Evolutionary conservation across 1,140 invertebrate species (phyloP).

Genomic region (Neoseiulus cucumeris): DNA sequence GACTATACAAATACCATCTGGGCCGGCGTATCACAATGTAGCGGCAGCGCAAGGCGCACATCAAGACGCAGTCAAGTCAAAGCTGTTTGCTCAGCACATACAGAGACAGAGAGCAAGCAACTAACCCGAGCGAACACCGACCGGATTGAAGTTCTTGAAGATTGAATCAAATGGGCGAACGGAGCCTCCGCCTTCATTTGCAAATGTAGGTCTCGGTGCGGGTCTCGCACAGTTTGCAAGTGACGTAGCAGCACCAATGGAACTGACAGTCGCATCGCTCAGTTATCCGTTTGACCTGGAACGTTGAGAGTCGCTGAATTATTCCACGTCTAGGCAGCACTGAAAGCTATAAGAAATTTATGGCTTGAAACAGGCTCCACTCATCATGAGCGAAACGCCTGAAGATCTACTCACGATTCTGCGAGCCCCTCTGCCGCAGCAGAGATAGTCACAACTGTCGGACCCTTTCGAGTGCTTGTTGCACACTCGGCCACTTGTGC

Average conservation of each 20-base stretch:
- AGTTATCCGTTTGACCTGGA: constrained; percentile 26
- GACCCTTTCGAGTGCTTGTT: constrained; percentile 42
- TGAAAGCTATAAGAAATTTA: too few relatives aligned
- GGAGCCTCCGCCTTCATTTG: constrained; percentile 28
- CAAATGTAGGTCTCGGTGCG: constrained; percentile 36
- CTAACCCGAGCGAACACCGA: too few relatives aligned
- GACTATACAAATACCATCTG: too few relatives aligned
- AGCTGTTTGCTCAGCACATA: too few relatives aligned
- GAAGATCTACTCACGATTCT: neutral
- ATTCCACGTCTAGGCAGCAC: too few relatives aligned
- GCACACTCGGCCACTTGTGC: constrained; percentile 38
- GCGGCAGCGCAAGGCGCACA: too few relatives aligned
- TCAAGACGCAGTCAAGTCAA: too few relatives aligned
- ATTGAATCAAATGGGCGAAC: too few relatives aligned
- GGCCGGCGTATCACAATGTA: too few relatives aligned
- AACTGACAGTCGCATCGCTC: constrained; percentile 40
- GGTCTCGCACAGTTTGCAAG: constrained; percentile 39
- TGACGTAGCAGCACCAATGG: constrained; percentile 42
- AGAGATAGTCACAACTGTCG: constrained; percentile 40
- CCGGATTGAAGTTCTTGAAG: too few relatives aligned
- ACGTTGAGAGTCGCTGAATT: neutral
- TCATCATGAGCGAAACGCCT: neutral
- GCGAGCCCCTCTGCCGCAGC: constrained; percentile 37
- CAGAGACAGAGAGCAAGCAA: too few relatives aligned
- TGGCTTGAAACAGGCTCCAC: too few relatives aligned